Percentiles rank a stretch among this genome's conserved stretches.
These are phyloP conservation scores for Cyphotilapia sp. DNA, from an alignment of 2,113 vertebrate genomes.

Conservation along the genomic window DNA sequence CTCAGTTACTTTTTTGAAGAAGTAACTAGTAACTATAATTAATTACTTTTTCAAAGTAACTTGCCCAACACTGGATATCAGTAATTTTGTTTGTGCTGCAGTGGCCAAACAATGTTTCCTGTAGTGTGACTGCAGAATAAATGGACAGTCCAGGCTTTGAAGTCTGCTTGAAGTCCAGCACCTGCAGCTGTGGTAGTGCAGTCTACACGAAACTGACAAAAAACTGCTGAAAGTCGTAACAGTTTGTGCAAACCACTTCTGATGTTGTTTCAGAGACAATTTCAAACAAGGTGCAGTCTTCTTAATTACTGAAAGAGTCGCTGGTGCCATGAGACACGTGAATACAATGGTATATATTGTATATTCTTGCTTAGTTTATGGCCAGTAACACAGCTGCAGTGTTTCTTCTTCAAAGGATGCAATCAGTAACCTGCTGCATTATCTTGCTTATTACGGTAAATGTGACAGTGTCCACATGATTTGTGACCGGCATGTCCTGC, in stretches of 20 bases:
- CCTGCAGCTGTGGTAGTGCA: background rate
- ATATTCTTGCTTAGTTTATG: background rate
- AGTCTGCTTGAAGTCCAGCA: background rate
- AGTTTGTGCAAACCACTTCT: background rate
- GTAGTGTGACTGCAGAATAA: background rate
- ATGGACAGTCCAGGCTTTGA: background rate
- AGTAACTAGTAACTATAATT: background rate
- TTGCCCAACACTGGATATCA: background rate
- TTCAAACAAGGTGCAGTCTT: background rate
- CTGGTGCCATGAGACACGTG: background rate
- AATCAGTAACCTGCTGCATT: background rate
- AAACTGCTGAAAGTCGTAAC: background rate
- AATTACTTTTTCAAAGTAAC: background rate
- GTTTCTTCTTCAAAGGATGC: background rate
- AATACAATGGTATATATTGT: background rate
- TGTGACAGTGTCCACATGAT: background rate
- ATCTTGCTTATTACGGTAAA: background rate
- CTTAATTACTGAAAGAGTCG: background rate
- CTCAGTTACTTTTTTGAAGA: background rate
- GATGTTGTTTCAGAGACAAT: background rate
- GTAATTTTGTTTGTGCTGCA: background rate
- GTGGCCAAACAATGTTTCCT: background rate
- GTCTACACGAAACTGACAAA: background rate
- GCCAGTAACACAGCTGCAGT: background rate
- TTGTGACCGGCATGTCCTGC: background rate